Conservation (phyloP, 1,140 invertebrate genomes). For the Drosophila nannoptera region DNA sequence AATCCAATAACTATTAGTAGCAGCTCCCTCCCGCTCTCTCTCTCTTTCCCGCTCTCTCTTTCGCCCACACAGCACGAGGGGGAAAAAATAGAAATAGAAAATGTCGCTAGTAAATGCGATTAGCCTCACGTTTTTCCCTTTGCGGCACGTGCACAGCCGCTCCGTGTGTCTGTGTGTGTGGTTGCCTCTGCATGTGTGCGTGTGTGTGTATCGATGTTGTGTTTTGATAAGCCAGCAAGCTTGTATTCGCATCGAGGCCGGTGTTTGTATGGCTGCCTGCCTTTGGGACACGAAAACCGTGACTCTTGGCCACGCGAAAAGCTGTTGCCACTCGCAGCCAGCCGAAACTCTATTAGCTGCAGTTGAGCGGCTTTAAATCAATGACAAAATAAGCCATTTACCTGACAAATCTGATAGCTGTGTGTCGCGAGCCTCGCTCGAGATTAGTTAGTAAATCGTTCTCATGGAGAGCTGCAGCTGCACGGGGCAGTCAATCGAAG, state of each 20-base stretch:
- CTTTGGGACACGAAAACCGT: constrained; percentile 14
- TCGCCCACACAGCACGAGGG: not conserved
- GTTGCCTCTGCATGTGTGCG: constrained; percentile 23
- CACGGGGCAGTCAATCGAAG: too few species aligned
- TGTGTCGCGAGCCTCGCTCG: too few species aligned
- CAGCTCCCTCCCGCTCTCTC: not conserved
- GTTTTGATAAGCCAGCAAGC: constrained; percentile 67
- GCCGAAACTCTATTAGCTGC: constrained; percentile 6
- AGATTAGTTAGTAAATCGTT: not conserved
- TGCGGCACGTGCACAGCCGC: constrained; percentile 37
- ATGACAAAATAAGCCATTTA: constrained; percentile 9
- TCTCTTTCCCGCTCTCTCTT: too few species aligned
- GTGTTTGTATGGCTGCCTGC: constrained; percentile 64
- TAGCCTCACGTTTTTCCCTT: constrained; percentile 59
- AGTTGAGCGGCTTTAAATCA: constrained; percentile 12
- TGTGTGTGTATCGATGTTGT: constrained; percentile 56
- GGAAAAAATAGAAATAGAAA: constrained; percentile 38
- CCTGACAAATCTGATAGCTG: constrained; percentile 3
- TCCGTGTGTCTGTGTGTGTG: constrained; percentile 6
- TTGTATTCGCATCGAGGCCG: constrained; percentile 48
- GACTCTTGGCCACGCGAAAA: constrained; percentile 10
- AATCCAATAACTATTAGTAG: constrained; percentile 34
- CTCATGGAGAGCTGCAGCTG: not conserved
- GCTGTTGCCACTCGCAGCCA: not conserved
- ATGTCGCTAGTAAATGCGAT: constrained; percentile 60